Evolutionary conservation across 2,797 vertebrate species (phyloP), one percentile per base, ranked within the genome.

Genomic region (Paratrypauchen microcephalus): DNA sequence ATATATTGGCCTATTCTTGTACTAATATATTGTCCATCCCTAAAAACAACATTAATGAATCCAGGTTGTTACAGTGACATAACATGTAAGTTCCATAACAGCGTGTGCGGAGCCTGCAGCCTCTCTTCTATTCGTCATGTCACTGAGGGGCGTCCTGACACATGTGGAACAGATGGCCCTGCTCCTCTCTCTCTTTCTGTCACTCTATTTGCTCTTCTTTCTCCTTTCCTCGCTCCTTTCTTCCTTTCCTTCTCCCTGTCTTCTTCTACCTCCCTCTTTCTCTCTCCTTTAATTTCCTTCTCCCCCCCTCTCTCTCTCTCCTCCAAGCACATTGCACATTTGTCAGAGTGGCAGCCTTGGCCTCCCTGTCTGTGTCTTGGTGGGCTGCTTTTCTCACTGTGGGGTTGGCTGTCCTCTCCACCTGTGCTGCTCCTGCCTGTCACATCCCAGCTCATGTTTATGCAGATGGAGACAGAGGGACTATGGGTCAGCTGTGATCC

Each of bases 341-440:
- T 92, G 92, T 94, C 91, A 93, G 87, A 79, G 73, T 91, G 91
- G 88, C 90, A 89, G 86, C 76, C 80, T 70, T 39, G 78, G 74
- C 80, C 75, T 88, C 87, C 86, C 82, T 74, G 87, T 92, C 87
- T 89, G 84, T n/a, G 87, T 79, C 85, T 87, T 92, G 91, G 84
- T 89, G 89, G 91, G 91, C 91, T 92, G 88, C 83, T 92, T 93
- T 63, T 92, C 84, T 87, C 83, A 83, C 69, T 66, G 74, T 73
- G 78, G 52, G 41, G 83, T 86, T 84, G 86, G 82, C 78, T 80
- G 79, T 82, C 84, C 84, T 89, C 75, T 84, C 84, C 59, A 74
- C 80, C 80, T 75, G 60, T n/a, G 86, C 90, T 92, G 91, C 91
- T 89, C 92, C 87, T 90, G 90, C 92, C 91, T 91, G 93, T 93